Evolutionary conservation across 2,797 vertebrate genomes (phyloP).

Genomic region (Gambusia yucatana): DNA sequence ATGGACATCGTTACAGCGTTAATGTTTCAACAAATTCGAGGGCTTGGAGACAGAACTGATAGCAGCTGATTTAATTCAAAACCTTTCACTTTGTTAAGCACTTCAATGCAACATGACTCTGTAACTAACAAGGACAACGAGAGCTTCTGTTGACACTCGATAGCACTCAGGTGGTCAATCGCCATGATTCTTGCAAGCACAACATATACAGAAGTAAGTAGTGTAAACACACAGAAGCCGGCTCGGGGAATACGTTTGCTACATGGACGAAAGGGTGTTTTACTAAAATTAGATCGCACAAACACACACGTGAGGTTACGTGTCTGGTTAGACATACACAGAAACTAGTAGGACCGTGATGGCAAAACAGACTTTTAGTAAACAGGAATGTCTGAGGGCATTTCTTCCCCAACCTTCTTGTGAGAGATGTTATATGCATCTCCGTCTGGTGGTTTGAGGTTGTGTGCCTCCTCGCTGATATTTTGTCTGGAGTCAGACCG

Average conservation of each 20-base stretch:
- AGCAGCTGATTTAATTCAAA: constrained; percentile 43
- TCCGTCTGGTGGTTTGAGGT: constrained; percentile 62
- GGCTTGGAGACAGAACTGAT: constrained; percentile 3
- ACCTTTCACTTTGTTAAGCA: constrained; percentile 22
- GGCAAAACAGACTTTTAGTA: constrained; percentile 32
- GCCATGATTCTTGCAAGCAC: not conserved
- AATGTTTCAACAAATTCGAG: constrained; percentile 23
- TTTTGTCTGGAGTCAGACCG: constrained; percentile 70
- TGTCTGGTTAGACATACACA: constrained; percentile 23
- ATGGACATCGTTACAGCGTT: constrained; percentile 4
- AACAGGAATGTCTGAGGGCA: constrained; percentile 51
- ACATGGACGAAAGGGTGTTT: constrained; percentile 9
- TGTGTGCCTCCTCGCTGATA: constrained; percentile 45
- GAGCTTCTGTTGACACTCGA: constrained; percentile 32
- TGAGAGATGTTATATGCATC: constrained; percentile 53
- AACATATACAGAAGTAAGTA: not conserved
- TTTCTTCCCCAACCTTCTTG: constrained; percentile 20
- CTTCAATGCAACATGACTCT: constrained; percentile 31
- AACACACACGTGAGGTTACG: constrained; percentile 9
- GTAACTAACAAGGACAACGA: constrained; percentile 10
- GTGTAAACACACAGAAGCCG: constrained; percentile 32
- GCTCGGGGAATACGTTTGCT: constrained; percentile 20
- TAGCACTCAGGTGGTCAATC: constrained; percentile 29
- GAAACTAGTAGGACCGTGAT: constrained; percentile 17
- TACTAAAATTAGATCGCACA: constrained; percentile 46